Conservation (phyloP, 2,797 vertebrate genomes). For the Halcyon leucocephala region DNA sequence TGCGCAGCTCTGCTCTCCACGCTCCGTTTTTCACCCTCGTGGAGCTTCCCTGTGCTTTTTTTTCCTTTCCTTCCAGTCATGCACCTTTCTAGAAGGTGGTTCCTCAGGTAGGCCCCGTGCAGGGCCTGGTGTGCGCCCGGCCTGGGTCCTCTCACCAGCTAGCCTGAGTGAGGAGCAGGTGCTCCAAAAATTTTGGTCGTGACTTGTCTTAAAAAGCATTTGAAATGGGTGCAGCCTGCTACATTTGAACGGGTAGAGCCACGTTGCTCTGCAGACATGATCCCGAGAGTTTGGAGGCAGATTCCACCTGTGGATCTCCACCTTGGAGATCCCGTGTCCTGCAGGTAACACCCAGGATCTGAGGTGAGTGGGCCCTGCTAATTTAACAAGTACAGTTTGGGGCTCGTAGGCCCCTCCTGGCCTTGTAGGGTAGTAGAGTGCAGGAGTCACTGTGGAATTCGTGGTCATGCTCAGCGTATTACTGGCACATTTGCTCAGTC, state of each 20-base stretch:
- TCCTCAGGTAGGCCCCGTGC: not conserved
- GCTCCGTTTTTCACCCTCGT: too few species aligned
- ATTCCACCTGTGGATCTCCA: accelerated
- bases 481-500: accelerated
- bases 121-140: accelerated
- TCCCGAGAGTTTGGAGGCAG: not conserved
- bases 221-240: not conserved
- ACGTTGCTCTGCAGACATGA: too few species aligned
- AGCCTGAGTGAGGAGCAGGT: accelerated
- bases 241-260: not conserved
- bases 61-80: accelerated
- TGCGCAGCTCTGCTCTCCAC: accelerated
- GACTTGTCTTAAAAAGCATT: accelerated
- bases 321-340: accelerated
- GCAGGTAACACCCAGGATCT: accelerated
- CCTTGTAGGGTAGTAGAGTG: not conserved
- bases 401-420: not conserved
- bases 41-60: accelerated
- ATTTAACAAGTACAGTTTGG: accelerated
- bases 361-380: accelerated
- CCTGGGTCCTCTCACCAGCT: accelerated
- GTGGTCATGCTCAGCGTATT: accelerated
- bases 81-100: accelerated
- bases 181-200: accelerated
- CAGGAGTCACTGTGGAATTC: not conserved